Percentiles rank a stretch among this genome's conserved stretches.
phyloP scores from a whole-genome alignment of 2,888 invertebrate genomes.

The Incurvaria masculella region DNA sequence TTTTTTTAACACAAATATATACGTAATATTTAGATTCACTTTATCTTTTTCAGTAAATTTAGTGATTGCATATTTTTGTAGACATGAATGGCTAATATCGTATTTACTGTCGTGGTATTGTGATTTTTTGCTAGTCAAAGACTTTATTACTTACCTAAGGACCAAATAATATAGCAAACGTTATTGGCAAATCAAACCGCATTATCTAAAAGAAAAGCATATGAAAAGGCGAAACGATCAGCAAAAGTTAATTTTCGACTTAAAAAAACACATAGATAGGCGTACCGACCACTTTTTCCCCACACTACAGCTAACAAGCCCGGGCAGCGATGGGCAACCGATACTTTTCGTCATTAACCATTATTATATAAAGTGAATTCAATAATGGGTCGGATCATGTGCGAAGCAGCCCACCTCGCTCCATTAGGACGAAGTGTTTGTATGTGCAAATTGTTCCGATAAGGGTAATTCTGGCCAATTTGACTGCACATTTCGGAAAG shows the following conservation, averaged over 20 bases:
- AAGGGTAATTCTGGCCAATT: conserved; percentile 44
- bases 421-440: neutral
- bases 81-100: too few relatives aligned
- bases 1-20: too few relatives aligned
- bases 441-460: conserved; percentile 43
- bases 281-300: conserved; percentile 23
- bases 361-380: conserved; percentile 58
- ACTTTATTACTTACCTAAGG: too few relatives aligned
- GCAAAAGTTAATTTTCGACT: neutral
- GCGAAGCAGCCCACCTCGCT: neutral
- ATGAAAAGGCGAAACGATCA: neutral
- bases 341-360: conserved; percentile 53
- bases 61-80: too few relatives aligned
- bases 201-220: too few relatives aligned
- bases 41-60: too few relatives aligned
- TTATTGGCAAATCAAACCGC: too few relatives aligned
- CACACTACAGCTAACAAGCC: conserved; percentile 38
- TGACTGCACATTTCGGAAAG: conserved; percentile 10
- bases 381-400: conserved; percentile 31
- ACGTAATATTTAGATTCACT: too few relatives aligned
- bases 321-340: conserved; percentile 30
- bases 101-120: too few relatives aligned
- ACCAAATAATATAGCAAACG: too few relatives aligned
- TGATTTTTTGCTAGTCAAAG: too few relatives aligned
- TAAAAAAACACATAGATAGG: neutral